Evolutionary conservation across 2,888 invertebrate genomes (phyloP).

Genomic region (Microdon myrmicae): DNA sequence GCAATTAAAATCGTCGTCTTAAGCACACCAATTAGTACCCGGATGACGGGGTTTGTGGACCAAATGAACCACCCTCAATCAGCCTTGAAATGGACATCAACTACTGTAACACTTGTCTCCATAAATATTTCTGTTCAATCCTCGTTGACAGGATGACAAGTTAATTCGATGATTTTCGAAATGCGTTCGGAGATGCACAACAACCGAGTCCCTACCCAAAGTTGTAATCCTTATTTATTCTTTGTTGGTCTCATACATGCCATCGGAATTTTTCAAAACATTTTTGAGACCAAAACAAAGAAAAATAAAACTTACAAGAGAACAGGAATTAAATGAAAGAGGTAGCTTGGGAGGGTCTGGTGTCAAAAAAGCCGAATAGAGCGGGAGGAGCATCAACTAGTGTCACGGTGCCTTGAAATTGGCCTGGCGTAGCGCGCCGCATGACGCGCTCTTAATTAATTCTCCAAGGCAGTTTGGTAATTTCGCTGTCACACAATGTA

Average conservation of each 20-base stretch:
- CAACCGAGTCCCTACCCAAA: constrained; percentile 23
- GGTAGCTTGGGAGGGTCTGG: no score
- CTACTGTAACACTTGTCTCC: constrained; percentile 12
- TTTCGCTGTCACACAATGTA: constrained; percentile 16
- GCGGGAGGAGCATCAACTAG: constrained; percentile 43
- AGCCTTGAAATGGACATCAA: neutral
- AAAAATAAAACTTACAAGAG: constrained; percentile 5
- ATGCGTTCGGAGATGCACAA: constrained; percentile 16
- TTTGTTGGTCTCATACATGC: constrained; percentile 36
- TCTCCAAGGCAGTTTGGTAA: constrained; percentile 34
- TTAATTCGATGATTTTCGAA: constrained; percentile 27
- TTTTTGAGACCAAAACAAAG: constrained; percentile 31
- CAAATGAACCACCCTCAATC: neutral
- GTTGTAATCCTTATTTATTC: constrained; percentile 40
- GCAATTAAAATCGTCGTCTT: constrained; percentile 6
- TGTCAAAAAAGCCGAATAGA: constrained; percentile 35
- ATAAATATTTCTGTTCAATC: constrained; percentile 22
- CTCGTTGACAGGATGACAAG: constrained; percentile 26
- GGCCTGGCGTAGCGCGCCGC: constrained; percentile 18
- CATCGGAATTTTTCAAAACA: constrained; percentile 34
- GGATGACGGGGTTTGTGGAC: constrained; percentile 5
- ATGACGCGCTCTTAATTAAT: constrained; percentile 40
- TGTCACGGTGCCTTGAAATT: constrained; percentile 42
- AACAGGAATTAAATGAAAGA: no score
- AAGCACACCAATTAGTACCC: constrained; percentile 1